These are phyloP conservation scores for Istiophorus platypterus DNA, from an alignment of 2,113 vertebrate genomes.

Conservation along the genomic window DNA sequence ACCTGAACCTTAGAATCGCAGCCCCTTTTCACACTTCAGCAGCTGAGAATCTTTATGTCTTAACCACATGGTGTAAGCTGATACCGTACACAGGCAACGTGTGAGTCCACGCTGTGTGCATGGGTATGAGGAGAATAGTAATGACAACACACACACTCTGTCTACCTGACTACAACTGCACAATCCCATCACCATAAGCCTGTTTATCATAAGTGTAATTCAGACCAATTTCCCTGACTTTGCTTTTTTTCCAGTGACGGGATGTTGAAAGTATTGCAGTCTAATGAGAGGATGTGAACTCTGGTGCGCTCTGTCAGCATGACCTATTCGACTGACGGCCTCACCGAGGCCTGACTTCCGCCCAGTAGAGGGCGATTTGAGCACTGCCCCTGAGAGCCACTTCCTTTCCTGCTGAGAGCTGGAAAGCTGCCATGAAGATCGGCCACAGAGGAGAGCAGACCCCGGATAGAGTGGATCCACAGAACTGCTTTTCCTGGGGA, in stretches of 20 bases:
- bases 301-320: constrained; percentile 78
- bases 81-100: constrained; percentile 19
- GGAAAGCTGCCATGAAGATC: constrained; percentile 77
- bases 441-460: constrained; percentile 58
- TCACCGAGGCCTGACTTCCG: constrained; percentile 80
- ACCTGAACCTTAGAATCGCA: constrained; percentile 24
- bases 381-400: constrained; percentile 73
- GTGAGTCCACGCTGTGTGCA: constrained; percentile 8
- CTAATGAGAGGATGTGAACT: constrained; percentile 82
- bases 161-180: constrained; percentile 63
- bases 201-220: constrained; percentile 21
- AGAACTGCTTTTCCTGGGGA: constrained; percentile 43
- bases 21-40: constrained; percentile 38
- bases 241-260: constrained; percentile 46
- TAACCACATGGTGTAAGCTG: constrained; percentile 62
- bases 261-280: constrained; percentile 65
- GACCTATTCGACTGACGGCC: constrained; percentile 74
- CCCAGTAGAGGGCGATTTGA: constrained; percentile 84
- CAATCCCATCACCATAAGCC: constrained; percentile 31
- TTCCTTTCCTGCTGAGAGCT: constrained; percentile 85
- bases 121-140: constrained; percentile 14
- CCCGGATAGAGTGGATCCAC: constrained; percentile 68
- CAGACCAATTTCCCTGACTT: constrained; percentile 54
- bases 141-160: constrained; percentile 17
- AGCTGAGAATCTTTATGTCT: constrained; percentile 69